Evolutionary conservation across 2,797 vertebrate genomes (phyloP).

Genomic region (Sparidentex hasta): DNA sequence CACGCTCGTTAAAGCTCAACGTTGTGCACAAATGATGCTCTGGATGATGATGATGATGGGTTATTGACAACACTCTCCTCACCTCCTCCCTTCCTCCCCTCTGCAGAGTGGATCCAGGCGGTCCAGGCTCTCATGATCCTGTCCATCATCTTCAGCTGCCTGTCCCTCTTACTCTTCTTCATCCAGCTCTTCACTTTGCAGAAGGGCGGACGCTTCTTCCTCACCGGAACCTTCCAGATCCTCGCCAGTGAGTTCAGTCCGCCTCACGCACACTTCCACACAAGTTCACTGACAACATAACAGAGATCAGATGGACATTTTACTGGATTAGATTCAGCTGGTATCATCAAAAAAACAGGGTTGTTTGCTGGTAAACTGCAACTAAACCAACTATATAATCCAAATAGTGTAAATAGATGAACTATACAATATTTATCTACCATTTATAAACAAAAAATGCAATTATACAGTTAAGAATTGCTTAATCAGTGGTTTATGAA

Average conservation of each 20-base stretch:
- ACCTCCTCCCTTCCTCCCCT: not conserved
- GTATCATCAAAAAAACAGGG: too few relatives aligned
- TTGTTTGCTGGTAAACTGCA: too few relatives aligned
- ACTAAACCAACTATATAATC: too few relatives aligned
- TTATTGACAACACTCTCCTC: constrained; percentile 40
- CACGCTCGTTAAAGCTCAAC: constrained; percentile 5
- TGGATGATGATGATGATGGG: constrained; percentile 35
- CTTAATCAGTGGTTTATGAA: too few relatives aligned
- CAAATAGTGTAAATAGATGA: too few relatives aligned
- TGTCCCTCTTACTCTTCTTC: constrained; percentile 97
- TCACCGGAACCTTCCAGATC: constrained; percentile 97
- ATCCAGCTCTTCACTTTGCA: constrained; percentile 98
- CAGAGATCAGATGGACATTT: not conserved
- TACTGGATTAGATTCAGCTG: too few relatives aligned
- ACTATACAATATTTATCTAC: too few relatives aligned
- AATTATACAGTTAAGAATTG: too few relatives aligned
- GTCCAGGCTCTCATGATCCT: constrained; percentile 99
- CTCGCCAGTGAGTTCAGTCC: constrained; percentile 90
- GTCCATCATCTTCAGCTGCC: constrained; percentile 95
- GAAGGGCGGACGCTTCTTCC: constrained; percentile 96
- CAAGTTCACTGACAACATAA: not conserved
- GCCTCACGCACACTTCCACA: not conserved
- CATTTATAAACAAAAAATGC: too few relatives aligned
- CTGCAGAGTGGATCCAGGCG: constrained; percentile 96
- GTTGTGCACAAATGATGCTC: constrained; percentile 14